phyloP scores from a whole-genome alignment of 2,113 vertebrate genomes.

The Bolborhynchus lineola region DNA sequence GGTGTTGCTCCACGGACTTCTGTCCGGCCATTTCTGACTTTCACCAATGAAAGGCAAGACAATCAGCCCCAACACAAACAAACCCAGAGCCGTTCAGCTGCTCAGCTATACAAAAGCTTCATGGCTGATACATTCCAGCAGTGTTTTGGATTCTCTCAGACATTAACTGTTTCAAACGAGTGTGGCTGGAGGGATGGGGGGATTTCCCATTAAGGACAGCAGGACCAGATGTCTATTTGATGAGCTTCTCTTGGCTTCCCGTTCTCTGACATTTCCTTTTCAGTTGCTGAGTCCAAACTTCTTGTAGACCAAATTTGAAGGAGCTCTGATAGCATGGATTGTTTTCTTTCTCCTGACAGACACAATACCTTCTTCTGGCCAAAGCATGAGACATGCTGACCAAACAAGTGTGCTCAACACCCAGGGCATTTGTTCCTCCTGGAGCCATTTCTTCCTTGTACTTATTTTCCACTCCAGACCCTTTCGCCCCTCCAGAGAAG shows the following conservation, averaged over 20 bases:
- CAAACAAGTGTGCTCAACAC: neutral
- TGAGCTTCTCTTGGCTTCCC: constrained; percentile 43
- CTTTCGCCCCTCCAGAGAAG: neutral
- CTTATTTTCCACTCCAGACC: neutral
- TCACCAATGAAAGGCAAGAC: neutral
- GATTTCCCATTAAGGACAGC: constrained; percentile 44
- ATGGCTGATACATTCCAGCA: constrained; percentile 45
- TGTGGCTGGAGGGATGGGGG: neutral
- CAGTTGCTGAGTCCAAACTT: constrained; percentile 7
- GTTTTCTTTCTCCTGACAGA: neutral
- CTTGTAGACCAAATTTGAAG: constrained; percentile 15
- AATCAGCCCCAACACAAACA: constrained; percentile 47
- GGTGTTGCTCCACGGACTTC: neutral
- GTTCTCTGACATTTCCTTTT: constrained; percentile 39
- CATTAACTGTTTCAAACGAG: constrained; percentile 60
- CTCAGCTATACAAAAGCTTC: constrained; percentile 29
- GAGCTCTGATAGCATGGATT: neutral
- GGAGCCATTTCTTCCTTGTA: neutral
- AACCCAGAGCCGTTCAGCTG: constrained; percentile 32
- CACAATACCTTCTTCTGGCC: neutral
- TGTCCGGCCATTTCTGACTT: constrained; percentile 5
- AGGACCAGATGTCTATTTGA: constrained; percentile 56
- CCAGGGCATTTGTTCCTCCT: neutral
- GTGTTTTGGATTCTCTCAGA: constrained; percentile 54
- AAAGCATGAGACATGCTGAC: neutral